Conservation (phyloP, 1,140 invertebrate genomes). For the Lasioglossum albipes region DNA sequence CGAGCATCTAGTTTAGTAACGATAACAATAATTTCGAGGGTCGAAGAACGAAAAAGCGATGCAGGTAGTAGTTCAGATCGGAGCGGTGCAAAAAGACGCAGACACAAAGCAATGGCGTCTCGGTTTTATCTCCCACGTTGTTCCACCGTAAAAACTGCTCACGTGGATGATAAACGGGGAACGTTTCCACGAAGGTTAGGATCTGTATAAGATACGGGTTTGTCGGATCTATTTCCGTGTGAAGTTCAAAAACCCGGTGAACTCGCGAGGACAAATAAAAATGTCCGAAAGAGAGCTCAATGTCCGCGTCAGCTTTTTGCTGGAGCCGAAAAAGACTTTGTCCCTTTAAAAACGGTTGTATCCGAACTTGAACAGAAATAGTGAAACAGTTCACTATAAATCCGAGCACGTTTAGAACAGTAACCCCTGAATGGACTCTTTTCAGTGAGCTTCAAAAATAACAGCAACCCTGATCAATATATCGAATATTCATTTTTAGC, state of each 20-base stretch:
- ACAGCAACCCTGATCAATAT: too few species aligned
- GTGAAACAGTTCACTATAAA: too few species aligned
- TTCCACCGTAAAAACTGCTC: not conserved
- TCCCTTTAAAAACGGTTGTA: not conserved
- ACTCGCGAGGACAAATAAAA: not conserved
- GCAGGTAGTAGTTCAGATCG: not conserved
- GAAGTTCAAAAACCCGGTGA: constrained; percentile 1
- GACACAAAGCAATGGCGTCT: not conserved
- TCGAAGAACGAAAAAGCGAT: too few species aligned
- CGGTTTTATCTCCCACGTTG: constrained; percentile 5
- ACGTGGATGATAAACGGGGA: not conserved
- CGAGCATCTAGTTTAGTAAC: too few species aligned
- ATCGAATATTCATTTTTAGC: too few species aligned
- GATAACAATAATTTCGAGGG: not conserved
- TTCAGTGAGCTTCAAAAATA: too few species aligned
- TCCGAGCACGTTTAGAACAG: too few species aligned
- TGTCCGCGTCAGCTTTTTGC: not conserved
- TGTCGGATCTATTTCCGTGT: constrained; percentile 12
- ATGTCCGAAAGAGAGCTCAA: not conserved
- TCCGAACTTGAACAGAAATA: not conserved
- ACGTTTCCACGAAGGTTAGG: not conserved
- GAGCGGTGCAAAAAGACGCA: not conserved
- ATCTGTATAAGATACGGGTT: constrained; percentile 9
- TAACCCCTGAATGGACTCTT: too few species aligned
- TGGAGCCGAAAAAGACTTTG: not conserved